A percentile compares a stretch with the other conserved stretches of the same genome.
These are phyloP conservation scores for Piprites chloris DNA, from an alignment of 2,113 vertebrate genomes.

Conservation along the genomic window DNA sequence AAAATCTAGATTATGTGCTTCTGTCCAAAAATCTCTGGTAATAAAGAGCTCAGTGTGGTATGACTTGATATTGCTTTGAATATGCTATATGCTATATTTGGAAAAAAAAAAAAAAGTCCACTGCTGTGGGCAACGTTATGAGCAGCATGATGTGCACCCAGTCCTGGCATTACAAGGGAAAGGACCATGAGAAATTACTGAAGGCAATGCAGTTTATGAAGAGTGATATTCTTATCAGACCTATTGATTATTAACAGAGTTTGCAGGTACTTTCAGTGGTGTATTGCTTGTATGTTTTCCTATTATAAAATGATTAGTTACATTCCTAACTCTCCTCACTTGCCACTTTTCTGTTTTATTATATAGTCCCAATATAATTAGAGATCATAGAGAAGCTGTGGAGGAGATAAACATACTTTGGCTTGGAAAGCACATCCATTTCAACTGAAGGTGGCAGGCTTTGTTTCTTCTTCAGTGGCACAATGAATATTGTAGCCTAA, in stretches of 20 bases:
- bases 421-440: not conserved
- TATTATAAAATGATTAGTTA: conserved; percentile 6
- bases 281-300: not conserved
- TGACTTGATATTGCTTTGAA: conserved; percentile 30
- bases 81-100: not conserved
- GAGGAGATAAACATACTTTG: conserved; percentile 4
- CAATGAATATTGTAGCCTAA: conserved; percentile 13
- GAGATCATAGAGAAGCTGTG: not conserved
- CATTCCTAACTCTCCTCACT: not conserved
- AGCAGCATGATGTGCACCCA: not conserved
- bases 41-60: conserved; percentile 66
- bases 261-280: not conserved
- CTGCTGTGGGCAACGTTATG: not conserved
- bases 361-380: not conserved
- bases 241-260: conserved; percentile 10
- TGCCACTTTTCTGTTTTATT: not conserved
- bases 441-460: not conserved
- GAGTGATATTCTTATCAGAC: not conserved
- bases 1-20: conserved; percentile 37
- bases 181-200: not conserved
- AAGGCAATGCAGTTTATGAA: not conserved
- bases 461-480: not conserved
- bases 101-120: not conserved
- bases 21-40: conserved; percentile 44
- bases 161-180: not conserved